Conservation (phyloP, 2,797 vertebrate genomes). For the Cyprinella venusta region DNA sequence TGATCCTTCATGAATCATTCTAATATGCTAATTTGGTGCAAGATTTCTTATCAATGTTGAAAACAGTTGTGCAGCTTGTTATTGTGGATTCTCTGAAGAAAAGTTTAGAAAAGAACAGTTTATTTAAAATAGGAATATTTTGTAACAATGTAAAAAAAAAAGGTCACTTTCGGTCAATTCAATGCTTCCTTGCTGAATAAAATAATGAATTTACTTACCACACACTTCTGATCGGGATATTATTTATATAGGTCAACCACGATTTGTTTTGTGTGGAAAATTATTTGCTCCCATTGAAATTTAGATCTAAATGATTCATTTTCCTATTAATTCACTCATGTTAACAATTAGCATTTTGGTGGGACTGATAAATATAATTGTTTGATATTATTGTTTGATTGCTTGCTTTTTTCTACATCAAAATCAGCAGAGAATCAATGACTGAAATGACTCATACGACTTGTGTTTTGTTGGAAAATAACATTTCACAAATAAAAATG, state of each 20-base stretch:
- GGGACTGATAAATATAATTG: neutral
- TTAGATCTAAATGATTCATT: neutral
- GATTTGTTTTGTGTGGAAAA: neutral
- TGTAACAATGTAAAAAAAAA: neutral
- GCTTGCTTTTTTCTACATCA: too few relatives aligned
- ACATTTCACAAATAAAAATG: neutral
- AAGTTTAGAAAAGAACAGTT: neutral
- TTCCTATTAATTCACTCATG: neutral
- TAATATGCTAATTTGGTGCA: neutral
- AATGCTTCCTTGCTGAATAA: neutral
- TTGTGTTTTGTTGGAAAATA: too few relatives aligned
- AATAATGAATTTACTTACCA: neutral
- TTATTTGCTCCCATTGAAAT: neutral
- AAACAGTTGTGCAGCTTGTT: neutral
- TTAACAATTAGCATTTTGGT: neutral
- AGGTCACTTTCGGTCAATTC: neutral
- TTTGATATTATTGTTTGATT: neutral
- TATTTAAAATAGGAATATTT: neutral
- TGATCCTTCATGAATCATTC: neutral
- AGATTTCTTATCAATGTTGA: neutral
- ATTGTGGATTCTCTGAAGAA: neutral
- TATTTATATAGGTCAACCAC: too few relatives aligned
- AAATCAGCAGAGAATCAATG: too few relatives aligned
- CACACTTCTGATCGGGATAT: neutral
- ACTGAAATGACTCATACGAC: too few relatives aligned